phyloP scores from a whole-genome alignment of 2,113 vertebrate species.

The Perccottus glenii region DNA sequence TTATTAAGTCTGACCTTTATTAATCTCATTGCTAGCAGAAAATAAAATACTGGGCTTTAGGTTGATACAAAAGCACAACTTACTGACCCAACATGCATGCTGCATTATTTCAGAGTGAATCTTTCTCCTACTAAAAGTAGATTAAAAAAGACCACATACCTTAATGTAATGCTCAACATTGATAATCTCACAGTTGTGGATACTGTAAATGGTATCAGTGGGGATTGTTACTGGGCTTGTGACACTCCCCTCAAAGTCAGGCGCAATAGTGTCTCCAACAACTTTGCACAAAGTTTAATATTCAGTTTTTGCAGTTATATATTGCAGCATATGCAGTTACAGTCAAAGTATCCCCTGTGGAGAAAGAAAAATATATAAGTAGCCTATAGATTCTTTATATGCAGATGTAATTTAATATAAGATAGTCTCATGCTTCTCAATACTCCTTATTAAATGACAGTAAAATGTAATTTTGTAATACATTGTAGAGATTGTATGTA shows the following conservation, averaged over 20 bases:
- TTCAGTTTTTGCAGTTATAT: rapidly evolving
- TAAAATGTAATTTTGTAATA: background rate
- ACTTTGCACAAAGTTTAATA: constrained; percentile 32
- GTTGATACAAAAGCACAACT: too few relatives aligned
- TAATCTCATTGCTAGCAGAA: too few relatives aligned
- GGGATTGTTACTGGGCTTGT: constrained; percentile 58
- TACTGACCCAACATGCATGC: too few relatives aligned
- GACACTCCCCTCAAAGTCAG: constrained; percentile 38
- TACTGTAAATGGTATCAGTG: background rate
- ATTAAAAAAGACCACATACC: constrained; percentile 29
- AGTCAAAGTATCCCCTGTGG: constrained; percentile 63
- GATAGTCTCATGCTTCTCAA: too few relatives aligned
- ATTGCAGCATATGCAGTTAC: too few relatives aligned
- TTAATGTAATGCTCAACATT: constrained; percentile 62
- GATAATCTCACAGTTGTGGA: constrained; percentile 65
- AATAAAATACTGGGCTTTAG: too few relatives aligned
- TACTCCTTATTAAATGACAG: background rate
- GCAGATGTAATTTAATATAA: too few relatives aligned
- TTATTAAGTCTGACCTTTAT: too few relatives aligned
- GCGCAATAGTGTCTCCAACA: constrained; percentile 33
- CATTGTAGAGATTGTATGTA: too few relatives aligned
- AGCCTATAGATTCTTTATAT: too few relatives aligned
- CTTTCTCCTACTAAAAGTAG: background rate
- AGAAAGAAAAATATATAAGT: constrained; percentile 4
- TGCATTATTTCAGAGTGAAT: too few relatives aligned